Base-by-base conservation (phyloP, 2,113 vertebrate species). In the Phoxinus phoxinus region DNA sequence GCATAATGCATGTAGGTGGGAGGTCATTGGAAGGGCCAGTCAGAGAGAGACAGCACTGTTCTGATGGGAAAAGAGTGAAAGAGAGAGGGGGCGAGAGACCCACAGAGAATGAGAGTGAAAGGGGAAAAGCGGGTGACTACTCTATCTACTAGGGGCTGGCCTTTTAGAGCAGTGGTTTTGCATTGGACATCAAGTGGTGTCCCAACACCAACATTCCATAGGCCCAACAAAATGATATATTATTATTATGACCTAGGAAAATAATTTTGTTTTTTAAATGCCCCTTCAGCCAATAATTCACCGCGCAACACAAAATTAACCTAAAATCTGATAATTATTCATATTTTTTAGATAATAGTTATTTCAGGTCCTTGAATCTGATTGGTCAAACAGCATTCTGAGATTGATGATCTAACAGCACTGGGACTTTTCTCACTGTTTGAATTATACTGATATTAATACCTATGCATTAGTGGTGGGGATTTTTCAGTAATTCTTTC, bases 1-100 rank as follows among this genome's bases (percentile, higher is more conserved):
- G 86, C 89, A 17, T 74, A 27, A 63, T 90, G 89, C 90, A 90
- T 90, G 86, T 78, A 51, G 85, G 61, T 67, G 63, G 88, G 90
- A 90, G 82, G 75, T 89, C 77, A 87, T 63, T 77, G 59, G 6
- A 69, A 85, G 71, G 56, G 11, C 27, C 37, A 76, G 21, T 61
- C 13, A 44, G 72, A 58, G 19, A 72, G n/a, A 79, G 56, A 79
- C 27, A 35, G n/a, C 17, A 37, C 76, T 79, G 76, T 79, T 79
- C 56, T 79, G 35, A 79, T 61, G 35, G 76, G 53, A 59, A 61
- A 59, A 46, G n/a, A 80, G 56, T 21, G 35, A 80, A 46, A 63
- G 41, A 74, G 71, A 74, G 72, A 74, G 72, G 41, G 37, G 72
- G 41, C 12, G 58, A 80, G 56, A 80, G 58, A 61, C 56, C 58